Percentiles rank a stretch among this genome's conserved stretches.
These are phyloP conservation scores for Scolopax bukidnonensis DNA, from an alignment of 2,797 vertebrate genomes.

Conservation along the genomic window DNA sequence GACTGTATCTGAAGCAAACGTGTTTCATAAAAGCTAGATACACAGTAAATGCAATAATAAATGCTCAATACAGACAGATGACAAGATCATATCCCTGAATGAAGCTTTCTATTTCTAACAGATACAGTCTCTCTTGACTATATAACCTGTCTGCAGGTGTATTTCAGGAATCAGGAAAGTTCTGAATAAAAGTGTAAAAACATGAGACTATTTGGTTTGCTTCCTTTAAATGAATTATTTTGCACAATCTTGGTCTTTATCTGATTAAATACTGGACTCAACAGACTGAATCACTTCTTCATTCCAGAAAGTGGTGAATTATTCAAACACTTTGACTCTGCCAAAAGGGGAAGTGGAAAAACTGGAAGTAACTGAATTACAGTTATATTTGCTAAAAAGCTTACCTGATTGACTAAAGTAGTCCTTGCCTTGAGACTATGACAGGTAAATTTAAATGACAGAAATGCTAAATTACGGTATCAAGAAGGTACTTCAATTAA, in stretches of 20 bases:
- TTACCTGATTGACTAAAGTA: neutral
- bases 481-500: neutral
- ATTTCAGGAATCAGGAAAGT: neutral
- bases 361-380: neutral
- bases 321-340: neutral
- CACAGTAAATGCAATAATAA: neutral
- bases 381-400: neutral
- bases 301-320: neutral
- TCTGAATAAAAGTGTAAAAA: neutral
- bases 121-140: neutral
- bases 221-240: neutral
- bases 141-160: neutral
- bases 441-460: neutral
- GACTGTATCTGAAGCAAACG: neutral
- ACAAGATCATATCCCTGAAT: neutral
- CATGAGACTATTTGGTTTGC: neutral
- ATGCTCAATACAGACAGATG: neutral
- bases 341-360: neutral
- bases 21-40: neutral
- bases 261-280: neutral
- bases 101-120: neutral
- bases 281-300: neutral
- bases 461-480: neutral
- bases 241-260: neutral
- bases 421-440: neutral